These are phyloP conservation scores for Epistrophe grossulariae DNA, from an alignment of 2,888 invertebrate species.

Conservation along the genomic window DNA sequence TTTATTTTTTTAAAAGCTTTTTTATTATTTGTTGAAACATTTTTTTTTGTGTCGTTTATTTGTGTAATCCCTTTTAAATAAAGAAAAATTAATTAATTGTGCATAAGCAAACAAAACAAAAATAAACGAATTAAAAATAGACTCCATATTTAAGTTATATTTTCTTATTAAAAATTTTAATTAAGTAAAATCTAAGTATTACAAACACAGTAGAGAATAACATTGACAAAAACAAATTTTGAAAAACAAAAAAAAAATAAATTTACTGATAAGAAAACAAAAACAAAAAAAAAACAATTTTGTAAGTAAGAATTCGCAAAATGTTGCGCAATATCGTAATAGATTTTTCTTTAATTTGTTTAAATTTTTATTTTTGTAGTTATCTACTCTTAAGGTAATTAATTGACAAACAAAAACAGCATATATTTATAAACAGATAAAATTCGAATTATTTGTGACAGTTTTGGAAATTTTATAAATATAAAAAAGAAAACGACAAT, in stretches of 20 bases:
- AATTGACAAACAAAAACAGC: constrained; percentile 18
- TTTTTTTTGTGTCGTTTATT: constrained; percentile 38
- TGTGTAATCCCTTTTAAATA: constrained; percentile 37
- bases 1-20: constrained; percentile 66
- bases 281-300: constrained; percentile 26
- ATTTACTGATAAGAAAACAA: constrained; percentile 10
- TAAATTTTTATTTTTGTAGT: constrained; percentile 65
- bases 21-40: constrained; percentile 30
- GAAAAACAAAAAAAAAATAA: constrained; percentile 37
- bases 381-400: constrained; percentile 58
- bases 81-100: constrained; percentile 34
- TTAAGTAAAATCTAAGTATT: constrained; percentile 43
- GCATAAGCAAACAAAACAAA: constrained; percentile 32
- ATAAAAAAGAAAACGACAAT: neutral
- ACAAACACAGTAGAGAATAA: constrained; percentile 37
- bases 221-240: constrained; percentile 28
- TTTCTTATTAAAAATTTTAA: constrained; percentile 65
- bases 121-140: constrained; percentile 58
- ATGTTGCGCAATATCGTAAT: constrained; percentile 42
- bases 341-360: constrained; percentile 37
- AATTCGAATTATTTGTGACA: constrained; percentile 25
- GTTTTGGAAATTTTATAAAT: constrained; percentile 50
- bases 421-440: constrained; percentile 27
- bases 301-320: constrained; percentile 44
- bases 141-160: constrained; percentile 64